Evolutionary conservation across 2,888 invertebrate species (phyloP), one percentile per base, ranked within the genome.

Genomic region (Neocrepidodera transversa): DNA sequence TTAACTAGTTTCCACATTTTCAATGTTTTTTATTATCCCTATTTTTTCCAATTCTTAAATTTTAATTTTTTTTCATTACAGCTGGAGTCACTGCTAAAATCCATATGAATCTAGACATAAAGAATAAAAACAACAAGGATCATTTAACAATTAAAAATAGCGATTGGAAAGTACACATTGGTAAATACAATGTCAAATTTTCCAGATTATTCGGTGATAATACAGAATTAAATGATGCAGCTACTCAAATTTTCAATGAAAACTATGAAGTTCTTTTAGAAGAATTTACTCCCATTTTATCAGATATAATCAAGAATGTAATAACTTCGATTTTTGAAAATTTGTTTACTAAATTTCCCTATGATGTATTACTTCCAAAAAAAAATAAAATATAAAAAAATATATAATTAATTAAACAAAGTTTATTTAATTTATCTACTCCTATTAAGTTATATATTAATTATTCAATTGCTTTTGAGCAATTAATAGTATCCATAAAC

Each of bases 181-280:
- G 8, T 1, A 45, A 14, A 14, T 45, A 16, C n/a, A 14, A 14
- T 16, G 8, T 28, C 3, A 7, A 2, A 7, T 28, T 45, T 45
- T 16, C 30, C 11, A 48, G 17, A 10, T n/a, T 48, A 3, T 32
- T 48, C 5, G 48, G 48, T n/a, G 48, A 48, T 5, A 48, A 48
- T 11, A 13, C 14, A 32, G 32, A 48, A 32, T 17, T 48, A 48
- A 48, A 48, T 11, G n/a, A 32, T 7, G 30, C 16, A 8, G 13
- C 18, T n/a, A 16, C 30, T 16, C 5, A 48, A 32, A 20, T 48
- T 16, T 14, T 48, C 5, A 48, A 48, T 8, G 32, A 48, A 1
- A 48, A 48, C n/a, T 26, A 18, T 10, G 26, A 13, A 23, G 3
- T 26, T 13, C 11, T 43, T 10, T 13, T 26, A 23, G 26, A 26